phyloP scores from a whole-genome alignment of 2,888 invertebrate genomes.

The Steromphala cineraria region DNA sequence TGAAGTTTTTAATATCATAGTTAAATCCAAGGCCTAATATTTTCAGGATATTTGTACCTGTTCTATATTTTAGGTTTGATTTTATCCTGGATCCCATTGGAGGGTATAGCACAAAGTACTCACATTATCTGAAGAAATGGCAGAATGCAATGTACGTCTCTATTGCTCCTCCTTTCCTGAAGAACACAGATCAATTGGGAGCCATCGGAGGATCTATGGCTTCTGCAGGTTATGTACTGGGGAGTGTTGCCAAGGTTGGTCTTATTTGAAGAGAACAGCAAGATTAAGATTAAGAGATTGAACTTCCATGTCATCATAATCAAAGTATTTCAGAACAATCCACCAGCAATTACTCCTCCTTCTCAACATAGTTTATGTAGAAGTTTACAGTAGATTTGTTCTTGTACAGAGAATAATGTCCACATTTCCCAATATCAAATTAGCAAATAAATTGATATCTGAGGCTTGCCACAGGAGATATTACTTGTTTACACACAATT shows the following conservation, averaged over 20 bases:
- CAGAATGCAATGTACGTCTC: conserved; percentile 81
- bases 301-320: no score
- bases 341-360: no score
- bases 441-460: no score
- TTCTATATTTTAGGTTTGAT: conserved; percentile 80
- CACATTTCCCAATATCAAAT: no score
- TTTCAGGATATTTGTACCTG: not conserved
- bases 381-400: no score
- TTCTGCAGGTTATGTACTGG: conserved; percentile 78
- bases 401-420: no score
- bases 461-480: no score
- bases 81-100: conserved; percentile 88
- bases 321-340: not conserved
- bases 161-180: conserved; percentile 87
- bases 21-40: no score
- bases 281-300: no score
- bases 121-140: conserved; percentile 61
- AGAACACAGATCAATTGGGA: conserved; percentile 87
- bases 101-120: conserved; percentile 81
- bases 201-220: conserved; percentile 80
- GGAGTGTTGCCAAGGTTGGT: conserved; percentile 54
- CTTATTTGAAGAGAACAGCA: not conserved
- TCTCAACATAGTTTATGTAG: no score
- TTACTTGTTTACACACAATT: no score
- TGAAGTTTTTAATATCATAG: no score